These are phyloP conservation scores for Ichneumon xanthorius DNA, from an alignment of 2,888 invertebrate species.

Conservation along the genomic window DNA sequence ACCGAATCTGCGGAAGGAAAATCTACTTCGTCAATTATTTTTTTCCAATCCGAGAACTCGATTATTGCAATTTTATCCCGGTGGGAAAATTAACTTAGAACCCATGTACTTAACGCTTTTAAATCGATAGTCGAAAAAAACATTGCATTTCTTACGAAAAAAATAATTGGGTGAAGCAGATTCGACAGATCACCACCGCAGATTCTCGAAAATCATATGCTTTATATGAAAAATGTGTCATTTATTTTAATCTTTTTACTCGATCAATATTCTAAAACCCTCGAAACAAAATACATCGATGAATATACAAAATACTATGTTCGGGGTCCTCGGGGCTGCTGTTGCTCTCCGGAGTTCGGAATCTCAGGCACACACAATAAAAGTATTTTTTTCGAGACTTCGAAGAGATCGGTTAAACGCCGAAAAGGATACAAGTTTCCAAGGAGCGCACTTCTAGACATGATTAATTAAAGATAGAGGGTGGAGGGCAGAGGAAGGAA, in stretches of 20 bases:
- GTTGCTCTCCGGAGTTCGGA: conserved; percentile 32
- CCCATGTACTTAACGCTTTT: neutral
- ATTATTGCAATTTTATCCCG: neutral
- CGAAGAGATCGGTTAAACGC: conserved; percentile 19
- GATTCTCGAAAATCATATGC: neutral
- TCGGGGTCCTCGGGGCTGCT: conserved; percentile 61
- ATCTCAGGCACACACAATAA: conserved; percentile 14
- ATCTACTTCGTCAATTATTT: neutral
- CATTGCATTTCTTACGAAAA: neutral
- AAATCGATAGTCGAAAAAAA: neutral
- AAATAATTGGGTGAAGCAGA: neutral
- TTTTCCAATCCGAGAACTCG: neutral
- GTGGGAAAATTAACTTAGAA: neutral
- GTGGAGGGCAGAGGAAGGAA: neutral
- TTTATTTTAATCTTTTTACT: conserved; percentile 68
- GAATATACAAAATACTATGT: conserved; percentile 80
- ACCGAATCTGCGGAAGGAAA: neutral
- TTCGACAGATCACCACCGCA: neutral
- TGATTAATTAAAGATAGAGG: conserved; percentile 12
- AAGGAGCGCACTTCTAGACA: conserved; percentile 20
- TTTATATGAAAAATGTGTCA: conserved; percentile 67
- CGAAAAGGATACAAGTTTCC: conserved; percentile 28
- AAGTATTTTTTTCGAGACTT: conserved; percentile 29
- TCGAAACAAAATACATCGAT: conserved; percentile 79
- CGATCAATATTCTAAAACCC: conserved; percentile 72